These are phyloP conservation scores for Odobenus rosmarus DNA, from an alignment of 2,113 vertebrate genomes.

Conservation along the genomic window DNA sequence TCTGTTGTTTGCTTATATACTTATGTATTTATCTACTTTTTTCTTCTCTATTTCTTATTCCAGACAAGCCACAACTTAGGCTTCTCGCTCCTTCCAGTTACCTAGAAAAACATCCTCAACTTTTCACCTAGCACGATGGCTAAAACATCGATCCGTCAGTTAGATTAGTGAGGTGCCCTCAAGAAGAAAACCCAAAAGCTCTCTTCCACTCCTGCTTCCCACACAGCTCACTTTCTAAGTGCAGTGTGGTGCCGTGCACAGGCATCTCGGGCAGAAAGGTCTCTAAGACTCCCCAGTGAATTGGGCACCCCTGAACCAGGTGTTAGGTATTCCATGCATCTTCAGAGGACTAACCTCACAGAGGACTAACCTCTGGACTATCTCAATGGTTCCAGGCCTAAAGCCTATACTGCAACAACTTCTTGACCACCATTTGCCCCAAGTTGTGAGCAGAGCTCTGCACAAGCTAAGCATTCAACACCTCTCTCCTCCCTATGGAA, in stretches of 20 bases:
- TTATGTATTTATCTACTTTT: neutral
- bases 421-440: neutral
- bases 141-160: neutral
- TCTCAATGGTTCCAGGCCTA: neutral
- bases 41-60: constrained; percentile 31
- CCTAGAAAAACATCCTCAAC: constrained; percentile 10
- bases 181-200: neutral
- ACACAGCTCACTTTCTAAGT: neutral
- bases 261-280: neutral
- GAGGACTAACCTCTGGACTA: neutral
- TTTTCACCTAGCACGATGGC: neutral
- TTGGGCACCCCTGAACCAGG: neutral
- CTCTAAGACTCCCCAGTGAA: neutral
- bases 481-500: neutral
- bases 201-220: neutral
- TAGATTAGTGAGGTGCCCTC: constrained; percentile 5
- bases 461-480: neutral
- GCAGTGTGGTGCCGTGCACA: neutral
- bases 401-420: neutral
- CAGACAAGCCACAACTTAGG: neutral
- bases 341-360: neutral
- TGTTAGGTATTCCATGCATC: neutral
- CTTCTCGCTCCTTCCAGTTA: neutral
- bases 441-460: neutral
- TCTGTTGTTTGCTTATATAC: neutral